Evolutionary conservation across 2,113 vertebrate species (phyloP).

Genomic region (Phycodurus eques): DNA sequence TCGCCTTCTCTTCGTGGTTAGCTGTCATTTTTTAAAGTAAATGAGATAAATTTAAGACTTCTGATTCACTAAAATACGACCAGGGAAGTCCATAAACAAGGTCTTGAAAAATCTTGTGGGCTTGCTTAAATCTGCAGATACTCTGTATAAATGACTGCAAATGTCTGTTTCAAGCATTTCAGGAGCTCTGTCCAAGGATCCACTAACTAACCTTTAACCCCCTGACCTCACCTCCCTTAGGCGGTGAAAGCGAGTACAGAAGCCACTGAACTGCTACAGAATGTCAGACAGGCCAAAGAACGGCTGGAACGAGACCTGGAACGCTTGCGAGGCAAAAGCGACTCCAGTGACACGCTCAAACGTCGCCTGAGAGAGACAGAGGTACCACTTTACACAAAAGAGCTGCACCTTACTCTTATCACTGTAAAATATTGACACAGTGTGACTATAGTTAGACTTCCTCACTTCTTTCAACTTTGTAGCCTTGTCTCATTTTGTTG

Average conservation of each 20-base stretch:
- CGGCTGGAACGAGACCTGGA: slow-evolving; percentile 91
- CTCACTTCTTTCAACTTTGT: not conserved
- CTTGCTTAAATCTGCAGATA: not conserved
- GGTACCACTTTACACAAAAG: slow-evolving; percentile 66
- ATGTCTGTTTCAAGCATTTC: slow-evolving; percentile 17
- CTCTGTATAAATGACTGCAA: not conserved
- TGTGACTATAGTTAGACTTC: not conserved
- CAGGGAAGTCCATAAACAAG: not conserved
- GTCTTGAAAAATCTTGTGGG: not conserved
- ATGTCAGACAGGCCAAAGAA: slow-evolving; percentile 97
- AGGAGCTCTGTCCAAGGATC: slow-evolving; percentile 30
- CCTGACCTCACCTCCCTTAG: slow-evolving; percentile 57
- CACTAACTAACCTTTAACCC: slow-evolving; percentile 37
- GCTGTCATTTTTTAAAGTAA: too few relatives aligned
- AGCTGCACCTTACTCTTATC: not conserved
- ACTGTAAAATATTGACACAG: not conserved
- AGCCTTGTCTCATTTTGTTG: slow-evolving; percentile 18
- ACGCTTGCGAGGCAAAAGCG: slow-evolving; percentile 86
- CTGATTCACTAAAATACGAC: not conserved
- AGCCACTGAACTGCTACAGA: slow-evolving; percentile 96
- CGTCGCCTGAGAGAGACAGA: slow-evolving; percentile 91
- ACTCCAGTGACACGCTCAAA: slow-evolving; percentile 91
- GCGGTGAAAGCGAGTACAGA: slow-evolving; percentile 97
- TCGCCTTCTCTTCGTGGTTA: too few relatives aligned
- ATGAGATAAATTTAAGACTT: too few relatives aligned